A percentile compares a stretch with the other conserved stretches of the same genome.
Evolutionary conservation across 2,113 vertebrate genomes (phyloP).

Genomic region (Alosa alosa): DNA sequence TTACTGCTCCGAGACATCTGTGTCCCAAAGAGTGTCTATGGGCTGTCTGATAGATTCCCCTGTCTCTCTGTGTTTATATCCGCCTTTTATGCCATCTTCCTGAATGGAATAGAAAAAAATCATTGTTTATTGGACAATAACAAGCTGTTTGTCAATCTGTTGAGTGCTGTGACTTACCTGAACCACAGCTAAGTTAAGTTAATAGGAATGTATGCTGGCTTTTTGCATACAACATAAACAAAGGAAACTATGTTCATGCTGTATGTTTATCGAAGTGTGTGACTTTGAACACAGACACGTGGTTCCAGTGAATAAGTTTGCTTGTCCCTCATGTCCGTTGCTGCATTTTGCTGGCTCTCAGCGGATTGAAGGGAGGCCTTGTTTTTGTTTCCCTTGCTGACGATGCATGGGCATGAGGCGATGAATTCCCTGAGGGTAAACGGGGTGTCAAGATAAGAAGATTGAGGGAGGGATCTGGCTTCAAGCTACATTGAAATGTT

Average conservation of each 20-base stretch:
- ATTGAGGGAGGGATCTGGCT: constrained; percentile 57
- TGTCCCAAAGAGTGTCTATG: neutral
- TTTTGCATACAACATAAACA: neutral
- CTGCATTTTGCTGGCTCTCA: constrained; percentile 35
- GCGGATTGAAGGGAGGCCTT: constrained; percentile 7
- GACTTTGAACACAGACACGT: neutral
- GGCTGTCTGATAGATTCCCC: neutral
- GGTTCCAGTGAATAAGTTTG: neutral
- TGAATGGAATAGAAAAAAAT: neutral
- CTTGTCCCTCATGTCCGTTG: neutral
- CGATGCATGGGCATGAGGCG: constrained; percentile 57
- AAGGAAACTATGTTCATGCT: neutral
- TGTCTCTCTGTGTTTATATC: neutral
- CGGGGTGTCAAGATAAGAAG: constrained; percentile 62
- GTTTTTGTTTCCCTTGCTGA: constrained; percentile 59
- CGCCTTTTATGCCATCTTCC: neutral
- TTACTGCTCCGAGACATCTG: constrained; percentile 17
- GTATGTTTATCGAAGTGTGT: neutral
- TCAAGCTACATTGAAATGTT: constrained; percentile 56
- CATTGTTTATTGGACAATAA: neutral
- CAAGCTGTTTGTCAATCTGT: neutral
- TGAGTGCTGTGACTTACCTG: neutral
- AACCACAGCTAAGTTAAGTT: neutral
- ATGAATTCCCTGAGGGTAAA: constrained; percentile 59
- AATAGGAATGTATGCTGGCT: neutral